phyloP scores from a whole-genome alignment of 2,113 vertebrate species.

The Sus scrofa region DNA sequence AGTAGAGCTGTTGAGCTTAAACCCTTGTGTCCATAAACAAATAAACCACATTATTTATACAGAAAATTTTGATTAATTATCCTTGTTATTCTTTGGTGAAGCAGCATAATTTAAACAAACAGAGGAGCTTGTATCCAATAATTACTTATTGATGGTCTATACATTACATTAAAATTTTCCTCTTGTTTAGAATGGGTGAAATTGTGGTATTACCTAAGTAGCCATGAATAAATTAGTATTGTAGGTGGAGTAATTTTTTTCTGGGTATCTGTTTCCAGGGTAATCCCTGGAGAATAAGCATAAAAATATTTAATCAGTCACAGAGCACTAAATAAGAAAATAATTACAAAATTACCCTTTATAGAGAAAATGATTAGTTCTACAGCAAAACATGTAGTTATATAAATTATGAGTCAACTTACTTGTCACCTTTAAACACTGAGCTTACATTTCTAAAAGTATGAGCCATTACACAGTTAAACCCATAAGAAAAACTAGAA shows the following conservation, averaged over 20 bases:
- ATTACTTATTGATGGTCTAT: background rate
- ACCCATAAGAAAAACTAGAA: background rate
- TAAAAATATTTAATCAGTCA: slow-evolving; percentile 63
- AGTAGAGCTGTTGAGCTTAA: background rate
- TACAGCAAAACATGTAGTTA: slow-evolving; percentile 11
- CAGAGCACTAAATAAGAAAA: slow-evolving; percentile 65
- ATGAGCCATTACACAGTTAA: background rate
- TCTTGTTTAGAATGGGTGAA: background rate
- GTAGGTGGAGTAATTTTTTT: background rate
- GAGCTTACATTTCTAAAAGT: slow-evolving; percentile 49
- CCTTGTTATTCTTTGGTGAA: slow-evolving; percentile 45
- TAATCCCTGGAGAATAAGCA: slow-evolving; percentile 19
- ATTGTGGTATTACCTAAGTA: background rate
- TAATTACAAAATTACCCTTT: slow-evolving; percentile 62
- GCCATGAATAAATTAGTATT: background rate
- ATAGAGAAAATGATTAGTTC: slow-evolving; percentile 42
- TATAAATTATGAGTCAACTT: slow-evolving; percentile 54
- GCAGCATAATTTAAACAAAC: background rate
- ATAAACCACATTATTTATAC: background rate
- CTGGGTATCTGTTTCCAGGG: background rate
- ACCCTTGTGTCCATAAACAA: background rate
- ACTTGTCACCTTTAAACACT: slow-evolving; percentile 17
- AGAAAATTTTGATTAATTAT: background rate
- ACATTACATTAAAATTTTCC: background rate
- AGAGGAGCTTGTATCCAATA: background rate